These are phyloP conservation scores for Vulpes lagopus DNA, from an alignment of 2,113 vertebrate genomes.

Conservation along the genomic window DNA sequence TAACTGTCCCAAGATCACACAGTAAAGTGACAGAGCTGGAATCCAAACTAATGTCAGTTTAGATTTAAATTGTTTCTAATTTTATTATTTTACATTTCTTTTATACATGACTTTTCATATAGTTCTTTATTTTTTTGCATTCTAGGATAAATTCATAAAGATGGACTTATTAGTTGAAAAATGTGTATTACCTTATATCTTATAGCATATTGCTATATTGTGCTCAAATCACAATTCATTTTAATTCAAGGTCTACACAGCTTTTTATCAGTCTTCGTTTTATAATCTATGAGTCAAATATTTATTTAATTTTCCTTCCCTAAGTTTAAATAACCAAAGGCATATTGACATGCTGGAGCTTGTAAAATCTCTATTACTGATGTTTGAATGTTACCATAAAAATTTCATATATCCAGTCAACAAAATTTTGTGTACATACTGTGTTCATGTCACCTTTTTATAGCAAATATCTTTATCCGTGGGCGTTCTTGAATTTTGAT, in stretches of 20 bases:
- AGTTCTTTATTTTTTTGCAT: not conserved
- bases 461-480: not conserved
- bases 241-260: not conserved
- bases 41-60: not conserved
- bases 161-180: not conserved
- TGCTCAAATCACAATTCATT: constrained; percentile 21
- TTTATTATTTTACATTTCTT: constrained; percentile 16
- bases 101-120: not conserved
- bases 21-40: not conserved
- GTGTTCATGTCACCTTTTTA: not conserved
- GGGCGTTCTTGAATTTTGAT: not conserved
- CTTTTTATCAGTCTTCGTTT: not conserved
- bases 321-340: not conserved
- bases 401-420: not conserved
- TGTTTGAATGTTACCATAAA: not conserved
- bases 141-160: not conserved
- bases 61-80: not conserved
- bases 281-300: not conserved
- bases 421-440: not conserved
- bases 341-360: not conserved
- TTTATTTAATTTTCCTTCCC: not conserved
- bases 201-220: not conserved
- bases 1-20: not conserved
- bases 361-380: not conserved
- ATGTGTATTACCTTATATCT: not conserved